Conservation (phyloP, 2,888 invertebrate species). For the Argyresthia goedartella region DNA sequence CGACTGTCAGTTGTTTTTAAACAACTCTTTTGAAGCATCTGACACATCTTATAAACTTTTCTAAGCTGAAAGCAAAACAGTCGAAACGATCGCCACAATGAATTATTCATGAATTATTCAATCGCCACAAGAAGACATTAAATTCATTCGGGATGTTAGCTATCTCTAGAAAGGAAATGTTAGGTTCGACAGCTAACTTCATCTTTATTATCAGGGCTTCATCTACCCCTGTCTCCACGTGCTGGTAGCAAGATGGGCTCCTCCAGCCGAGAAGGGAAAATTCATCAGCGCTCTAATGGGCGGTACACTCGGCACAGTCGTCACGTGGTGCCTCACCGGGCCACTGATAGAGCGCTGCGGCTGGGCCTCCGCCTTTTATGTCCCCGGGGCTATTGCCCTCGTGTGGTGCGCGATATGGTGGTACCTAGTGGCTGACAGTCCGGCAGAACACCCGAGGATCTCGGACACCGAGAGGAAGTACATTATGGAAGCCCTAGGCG, state of each 20-base stretch:
- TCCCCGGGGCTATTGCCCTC: conserved; percentile 67
- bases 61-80: too few relatives aligned
- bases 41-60: too few relatives aligned
- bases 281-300: conserved; percentile 80
- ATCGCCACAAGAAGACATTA: too few relatives aligned
- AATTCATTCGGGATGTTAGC: too few relatives aligned
- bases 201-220: conserved; percentile 53
- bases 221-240: conserved; percentile 75
- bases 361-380: conserved; percentile 79
- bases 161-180: too few relatives aligned
- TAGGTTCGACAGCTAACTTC: too few relatives aligned
- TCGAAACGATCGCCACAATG: too few relatives aligned
- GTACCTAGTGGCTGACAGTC: conserved; percentile 74
- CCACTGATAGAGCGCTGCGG: conserved; percentile 72
- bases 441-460: conserved; percentile 74
- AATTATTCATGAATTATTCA: too few relatives aligned
- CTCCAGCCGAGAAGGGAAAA: conserved; percentile 80
- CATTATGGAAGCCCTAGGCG: conserved; percentile 73
- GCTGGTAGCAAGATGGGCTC: conserved; percentile 79
- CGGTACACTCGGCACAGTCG: conserved; percentile 78
- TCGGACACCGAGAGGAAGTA: conserved; percentile 72
- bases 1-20: too few relatives aligned
- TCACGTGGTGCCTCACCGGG: conserved; percentile 78
- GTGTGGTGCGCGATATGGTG: conserved; percentile 73
- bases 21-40: too few relatives aligned